Conservation (phyloP, 2,797 vertebrate genomes). For the Siniperca undulata region DNA sequence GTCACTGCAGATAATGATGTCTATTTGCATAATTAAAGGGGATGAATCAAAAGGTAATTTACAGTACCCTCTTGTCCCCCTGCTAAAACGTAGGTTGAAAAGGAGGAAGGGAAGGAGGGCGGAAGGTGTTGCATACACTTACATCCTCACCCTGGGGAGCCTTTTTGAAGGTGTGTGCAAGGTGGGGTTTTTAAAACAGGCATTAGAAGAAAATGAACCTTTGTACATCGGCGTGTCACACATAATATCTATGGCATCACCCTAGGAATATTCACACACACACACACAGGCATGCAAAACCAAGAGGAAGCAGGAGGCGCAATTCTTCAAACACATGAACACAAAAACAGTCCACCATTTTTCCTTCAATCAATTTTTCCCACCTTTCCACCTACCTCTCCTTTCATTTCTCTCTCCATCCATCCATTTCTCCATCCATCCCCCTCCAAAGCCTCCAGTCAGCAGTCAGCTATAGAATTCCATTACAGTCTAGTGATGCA, state of each 20-base stretch:
- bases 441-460: slow-evolving; percentile 76
- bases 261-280: not conserved
- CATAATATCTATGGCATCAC: slow-evolving; percentile 59
- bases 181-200: slow-evolving; percentile 66
- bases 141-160: slow-evolving; percentile 59
- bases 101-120: slow-evolving; percentile 28
- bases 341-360: slow-evolving; percentile 61
- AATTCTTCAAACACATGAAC: slow-evolving; percentile 45
- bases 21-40: slow-evolving; percentile 84
- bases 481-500: slow-evolving; percentile 82
- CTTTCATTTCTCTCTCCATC: slow-evolving; percentile 69
- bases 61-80: slow-evolving; percentile 71
- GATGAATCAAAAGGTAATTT: slow-evolving; percentile 84
- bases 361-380: slow-evolving; percentile 62
- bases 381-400: slow-evolving; percentile 54
- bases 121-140: slow-evolving; percentile 56
- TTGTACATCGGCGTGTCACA: slow-evolving; percentile 51
- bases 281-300: not conserved
- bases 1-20: slow-evolving; percentile 76
- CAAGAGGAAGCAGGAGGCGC: slow-evolving; percentile 1
- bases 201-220: slow-evolving; percentile 69
- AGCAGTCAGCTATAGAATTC: slow-evolving; percentile 81
- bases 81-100: slow-evolving; percentile 56
- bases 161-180: slow-evolving; percentile 59
- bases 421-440: slow-evolving; percentile 67